Evolutionary conservation across 2,888 invertebrate species (phyloP).

Genomic region (Andricus curvator): DNA sequence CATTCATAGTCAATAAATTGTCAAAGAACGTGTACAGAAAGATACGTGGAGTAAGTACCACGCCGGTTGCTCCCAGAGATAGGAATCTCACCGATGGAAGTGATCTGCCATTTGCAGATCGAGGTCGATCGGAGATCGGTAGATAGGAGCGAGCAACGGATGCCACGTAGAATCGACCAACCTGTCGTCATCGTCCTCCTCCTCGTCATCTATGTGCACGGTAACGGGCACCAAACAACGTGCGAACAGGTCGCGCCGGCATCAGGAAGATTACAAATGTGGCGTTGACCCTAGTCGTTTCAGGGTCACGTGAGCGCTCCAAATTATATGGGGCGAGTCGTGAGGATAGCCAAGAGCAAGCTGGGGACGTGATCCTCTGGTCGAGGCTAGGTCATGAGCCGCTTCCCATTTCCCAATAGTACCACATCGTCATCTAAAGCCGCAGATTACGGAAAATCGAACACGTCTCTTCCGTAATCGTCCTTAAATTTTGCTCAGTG

Average conservation of each 20-base stretch:
- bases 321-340: conserved; percentile 76
- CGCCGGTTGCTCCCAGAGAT: conserved; percentile 29
- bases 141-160: conserved; percentile 22
- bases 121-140: conserved; percentile 31
- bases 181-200: conserved; percentile 59
- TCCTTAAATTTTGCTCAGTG: neutral
- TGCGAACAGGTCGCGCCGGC: conserved; percentile 75
- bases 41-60: conserved; percentile 15
- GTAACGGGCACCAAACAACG: conserved; percentile 69
- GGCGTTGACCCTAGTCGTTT: conserved; percentile 73
- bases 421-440: conserved; percentile 56
- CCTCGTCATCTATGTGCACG: conserved; percentile 51
- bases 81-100: conserved; percentile 24
- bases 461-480: conserved; percentile 17
- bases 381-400: conserved; percentile 66
- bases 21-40: conserved; percentile 16
- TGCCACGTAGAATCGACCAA: conserved; percentile 50
- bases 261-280: conserved; percentile 74
- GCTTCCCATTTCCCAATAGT: conserved; percentile 68
- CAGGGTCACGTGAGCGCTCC: conserved; percentile 75
- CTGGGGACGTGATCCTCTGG: conserved; percentile 70
- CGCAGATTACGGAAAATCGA: conserved; percentile 21
- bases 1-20: conserved; percentile 38
- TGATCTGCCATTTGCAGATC: conserved; percentile 37
- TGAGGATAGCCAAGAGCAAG: conserved; percentile 65